phyloP scores from a whole-genome alignment of 2,888 invertebrate species.

The Iphiclides podalirius region DNA sequence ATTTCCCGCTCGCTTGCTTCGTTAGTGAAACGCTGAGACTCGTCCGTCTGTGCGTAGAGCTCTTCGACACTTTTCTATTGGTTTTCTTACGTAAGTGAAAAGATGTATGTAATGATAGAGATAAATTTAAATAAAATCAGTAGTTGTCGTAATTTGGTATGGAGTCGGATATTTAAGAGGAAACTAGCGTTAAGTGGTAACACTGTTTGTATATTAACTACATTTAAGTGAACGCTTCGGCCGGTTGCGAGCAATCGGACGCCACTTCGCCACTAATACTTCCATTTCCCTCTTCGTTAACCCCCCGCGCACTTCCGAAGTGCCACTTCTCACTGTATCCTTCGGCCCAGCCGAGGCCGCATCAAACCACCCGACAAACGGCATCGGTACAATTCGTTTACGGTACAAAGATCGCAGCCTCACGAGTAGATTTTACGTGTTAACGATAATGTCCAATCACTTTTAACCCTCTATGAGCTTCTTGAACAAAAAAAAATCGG shows the following conservation, averaged over 20 bases:
- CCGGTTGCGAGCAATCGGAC: slow-evolving; percentile 18
- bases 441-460: slow-evolving; percentile 54
- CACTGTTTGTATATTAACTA: slow-evolving; percentile 61
- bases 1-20: slow-evolving; percentile 62
- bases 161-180: slow-evolving; percentile 49
- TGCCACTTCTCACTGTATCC: background rate
- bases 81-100: slow-evolving; percentile 48
- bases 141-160: slow-evolving; percentile 72
- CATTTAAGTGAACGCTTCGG: slow-evolving; percentile 36
- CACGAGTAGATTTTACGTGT: slow-evolving; percentile 41
- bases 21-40: slow-evolving; percentile 48
- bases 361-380: slow-evolving; percentile 1
- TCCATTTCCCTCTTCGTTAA: background rate
- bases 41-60: slow-evolving; percentile 42
- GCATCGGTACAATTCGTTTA: slow-evolving; percentile 40
- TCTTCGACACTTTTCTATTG: slow-evolving; percentile 50
- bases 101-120: slow-evolving; percentile 56
- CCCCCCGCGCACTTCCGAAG: background rate
- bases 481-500: slow-evolving; percentile 56
- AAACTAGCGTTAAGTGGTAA: slow-evolving; percentile 32
- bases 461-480: slow-evolving; percentile 69
- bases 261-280: slow-evolving; percentile 20
- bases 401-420: slow-evolving; percentile 43
- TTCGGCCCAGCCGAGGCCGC: slow-evolving; percentile 13
- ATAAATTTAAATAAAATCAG: slow-evolving; percentile 39